Evolutionary conservation across 2,888 invertebrate genomes (phyloP).

Genomic region (Cyclophora punctaria): DNA sequence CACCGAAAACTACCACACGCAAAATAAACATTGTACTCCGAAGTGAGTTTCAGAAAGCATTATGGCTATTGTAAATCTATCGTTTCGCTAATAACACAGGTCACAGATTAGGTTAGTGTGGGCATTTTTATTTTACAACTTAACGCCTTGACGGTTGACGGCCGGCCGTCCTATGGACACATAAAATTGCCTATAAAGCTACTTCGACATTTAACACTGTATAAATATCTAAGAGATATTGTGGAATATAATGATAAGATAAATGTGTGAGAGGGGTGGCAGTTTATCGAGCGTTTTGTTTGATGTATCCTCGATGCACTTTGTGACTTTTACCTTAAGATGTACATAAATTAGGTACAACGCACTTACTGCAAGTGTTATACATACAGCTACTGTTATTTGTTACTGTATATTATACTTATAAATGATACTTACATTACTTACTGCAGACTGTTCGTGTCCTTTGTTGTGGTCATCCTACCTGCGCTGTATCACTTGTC

Average conservation of each 20-base stretch:
- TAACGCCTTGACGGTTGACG: conserved; percentile 12
- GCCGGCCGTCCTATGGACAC: background rate
- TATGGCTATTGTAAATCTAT: conserved; percentile 63
- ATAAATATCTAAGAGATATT: background rate
- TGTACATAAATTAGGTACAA: too few species aligned
- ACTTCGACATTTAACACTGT: conserved; percentile 5
- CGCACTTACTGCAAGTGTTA: too few species aligned
- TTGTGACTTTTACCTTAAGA: background rate
- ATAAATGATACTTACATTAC: too few species aligned
- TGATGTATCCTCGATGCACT: background rate
- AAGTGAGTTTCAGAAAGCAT: conserved; percentile 59
- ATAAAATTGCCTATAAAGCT: conserved; percentile 9
- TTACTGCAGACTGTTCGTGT: too few species aligned
- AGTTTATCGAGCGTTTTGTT: background rate
- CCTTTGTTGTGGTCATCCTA: too few species aligned
- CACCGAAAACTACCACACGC: background rate
- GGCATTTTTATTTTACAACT: conserved; percentile 25
- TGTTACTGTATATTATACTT: too few species aligned
- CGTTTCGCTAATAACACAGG: conserved; percentile 53
- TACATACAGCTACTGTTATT: too few species aligned
- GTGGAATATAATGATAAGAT: background rate
- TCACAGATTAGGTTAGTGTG: conserved; percentile 41
- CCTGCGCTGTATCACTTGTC: too few species aligned
- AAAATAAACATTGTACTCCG: conserved; percentile 14
- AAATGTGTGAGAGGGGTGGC: background rate